These are phyloP conservation scores for Myotis pilosus DNA, from an alignment of 2,797 vertebrate genomes.

Conservation along the genomic window DNA sequence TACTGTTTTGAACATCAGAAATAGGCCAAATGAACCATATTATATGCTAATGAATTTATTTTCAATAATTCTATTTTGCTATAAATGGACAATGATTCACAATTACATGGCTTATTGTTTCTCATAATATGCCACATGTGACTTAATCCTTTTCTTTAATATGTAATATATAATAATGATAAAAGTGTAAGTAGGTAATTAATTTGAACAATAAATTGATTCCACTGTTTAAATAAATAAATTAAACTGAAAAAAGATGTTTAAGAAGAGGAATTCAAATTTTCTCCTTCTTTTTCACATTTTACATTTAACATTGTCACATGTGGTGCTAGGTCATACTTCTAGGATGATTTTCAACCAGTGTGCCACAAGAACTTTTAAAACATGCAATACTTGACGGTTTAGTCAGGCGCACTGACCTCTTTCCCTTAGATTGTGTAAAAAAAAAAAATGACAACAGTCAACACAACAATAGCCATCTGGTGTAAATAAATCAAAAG, in stretches of 20 bases:
- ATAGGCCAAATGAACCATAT: not conserved
- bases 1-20: conserved; percentile 45
- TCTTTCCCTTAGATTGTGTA: not conserved
- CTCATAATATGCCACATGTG: not conserved
- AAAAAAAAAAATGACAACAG: not conserved
- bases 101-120: conserved; percentile 18
- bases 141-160: conserved; percentile 27
- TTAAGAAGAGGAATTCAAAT: conserved; percentile 20
- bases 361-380: not conserved
- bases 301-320: not conserved
- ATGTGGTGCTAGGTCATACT: not conserved
- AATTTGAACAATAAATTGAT: conserved; percentile 31
- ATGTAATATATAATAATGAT: not conserved
- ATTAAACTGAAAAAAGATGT: conserved; percentile 21
- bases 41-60: conserved; percentile 31
- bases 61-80: not conserved
- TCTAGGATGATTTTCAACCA: not conserved
- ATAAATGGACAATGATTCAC: not conserved
- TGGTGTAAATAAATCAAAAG: not conserved
- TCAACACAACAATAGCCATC: not conserved
- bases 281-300: conserved; percentile 7
- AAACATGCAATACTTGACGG: not conserved
- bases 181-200: not conserved
- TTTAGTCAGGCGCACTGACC: not conserved
- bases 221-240: conserved; percentile 38